Conservation (phyloP, 92 coral and sea anemone genomes). For the Pocillopora grandis region DNA sequence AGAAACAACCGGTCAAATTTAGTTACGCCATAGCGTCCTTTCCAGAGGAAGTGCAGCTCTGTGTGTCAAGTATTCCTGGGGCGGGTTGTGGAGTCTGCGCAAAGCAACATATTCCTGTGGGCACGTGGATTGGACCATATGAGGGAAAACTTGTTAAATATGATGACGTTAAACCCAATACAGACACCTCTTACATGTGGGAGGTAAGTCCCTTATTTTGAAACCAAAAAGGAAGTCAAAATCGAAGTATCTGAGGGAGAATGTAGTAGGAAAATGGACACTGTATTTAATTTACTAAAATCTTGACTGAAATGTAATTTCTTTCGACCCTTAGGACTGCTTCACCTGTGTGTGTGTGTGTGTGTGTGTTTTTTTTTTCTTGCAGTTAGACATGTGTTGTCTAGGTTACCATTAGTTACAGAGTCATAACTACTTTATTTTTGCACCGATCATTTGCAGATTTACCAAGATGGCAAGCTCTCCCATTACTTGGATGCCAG, state of each 20-base stretch:
- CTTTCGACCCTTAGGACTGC: no score
- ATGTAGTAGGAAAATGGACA: no score
- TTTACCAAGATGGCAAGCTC: constrained; percentile 92
- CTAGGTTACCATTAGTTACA: neutral
- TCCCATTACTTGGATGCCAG: constrained; percentile 92
- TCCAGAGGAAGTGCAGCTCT: constrained; percentile 94
- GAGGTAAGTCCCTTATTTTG: constrained; percentile 63
- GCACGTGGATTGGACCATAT: constrained; percentile 99
- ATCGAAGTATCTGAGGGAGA: no score
- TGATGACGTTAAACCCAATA: constrained; percentile 79
- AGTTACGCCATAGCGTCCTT: constrained; percentile 91
- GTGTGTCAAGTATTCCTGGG: constrained; percentile 93
- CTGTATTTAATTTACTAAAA: no score
- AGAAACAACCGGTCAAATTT: constrained; percentile 58
- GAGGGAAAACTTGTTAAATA: constrained; percentile 83
- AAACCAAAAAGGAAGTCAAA: no score
- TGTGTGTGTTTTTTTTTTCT: no score
- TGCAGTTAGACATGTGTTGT: neutral
- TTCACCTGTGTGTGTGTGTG: no score
- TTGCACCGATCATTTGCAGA: constrained; percentile 40
- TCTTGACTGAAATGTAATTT: no score
- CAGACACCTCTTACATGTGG: constrained; percentile 96
- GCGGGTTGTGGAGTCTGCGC: constrained; percentile 95
- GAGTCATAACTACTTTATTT: neutral
- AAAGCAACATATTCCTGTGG: constrained; percentile 91